These are phyloP conservation scores for Polypterus bichir DNA, from an alignment of 2,113 vertebrate species.

Conservation along the genomic window DNA sequence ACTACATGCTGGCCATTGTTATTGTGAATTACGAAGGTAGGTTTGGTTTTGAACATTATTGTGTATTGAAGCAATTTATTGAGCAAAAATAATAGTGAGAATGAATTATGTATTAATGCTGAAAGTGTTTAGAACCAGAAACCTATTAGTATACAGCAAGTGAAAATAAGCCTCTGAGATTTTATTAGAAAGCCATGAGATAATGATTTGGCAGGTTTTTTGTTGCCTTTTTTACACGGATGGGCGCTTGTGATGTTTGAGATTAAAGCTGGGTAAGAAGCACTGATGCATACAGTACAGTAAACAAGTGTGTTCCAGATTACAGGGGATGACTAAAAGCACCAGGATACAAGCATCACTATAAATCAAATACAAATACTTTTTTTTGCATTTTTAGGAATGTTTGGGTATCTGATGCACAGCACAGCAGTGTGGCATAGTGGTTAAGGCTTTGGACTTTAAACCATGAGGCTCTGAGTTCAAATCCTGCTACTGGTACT, in stretches of 20 bases:
- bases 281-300: not conserved
- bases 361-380: too few relatives aligned
- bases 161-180: not conserved
- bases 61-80: conserved; percentile 1
- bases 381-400: too few relatives aligned
- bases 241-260: not conserved
- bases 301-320: too few relatives aligned
- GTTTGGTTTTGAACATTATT: conserved; percentile 19
- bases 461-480: too few relatives aligned
- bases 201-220: conserved; percentile 1
- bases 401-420: too few relatives aligned
- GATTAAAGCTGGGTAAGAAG: not conserved
- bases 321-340: too few relatives aligned
- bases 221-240: conserved; percentile 13
- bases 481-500: too few relatives aligned
- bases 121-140: not conserved
- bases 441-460: too few relatives aligned
- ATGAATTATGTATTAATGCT: conserved; percentile 3
- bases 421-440: too few relatives aligned
- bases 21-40: conserved; percentile 57
- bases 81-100: not conserved
- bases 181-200: conserved; percentile 6
- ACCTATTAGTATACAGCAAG: too few relatives aligned
- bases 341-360: too few relatives aligned
- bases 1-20: conserved; percentile 56